These are phyloP conservation scores for Teinopalpus imperialis DNA, from an alignment of 2,888 invertebrate species.

Conservation along the genomic window DNA sequence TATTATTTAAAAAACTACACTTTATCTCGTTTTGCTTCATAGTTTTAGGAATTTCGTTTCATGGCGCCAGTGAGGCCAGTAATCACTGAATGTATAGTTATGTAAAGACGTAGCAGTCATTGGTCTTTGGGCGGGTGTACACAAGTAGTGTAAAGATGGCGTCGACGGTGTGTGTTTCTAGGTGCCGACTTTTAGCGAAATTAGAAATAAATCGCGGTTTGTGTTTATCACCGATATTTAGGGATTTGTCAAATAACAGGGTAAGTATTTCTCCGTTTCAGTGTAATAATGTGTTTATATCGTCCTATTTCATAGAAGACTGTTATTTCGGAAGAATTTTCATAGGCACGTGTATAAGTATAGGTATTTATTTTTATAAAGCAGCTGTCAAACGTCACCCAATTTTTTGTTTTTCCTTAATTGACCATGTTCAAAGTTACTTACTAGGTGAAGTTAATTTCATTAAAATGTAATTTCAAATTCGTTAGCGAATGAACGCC, in stretches of 20 bases:
- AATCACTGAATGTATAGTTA: conserved; percentile 36
- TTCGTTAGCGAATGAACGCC: too few relatives aligned
- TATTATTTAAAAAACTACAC: too few relatives aligned
- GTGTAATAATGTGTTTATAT: conserved; percentile 37
- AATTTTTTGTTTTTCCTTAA: conserved; percentile 43
- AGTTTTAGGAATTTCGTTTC: conserved; percentile 30
- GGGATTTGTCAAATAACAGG: conserved; percentile 75
- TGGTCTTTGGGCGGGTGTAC: conserved; percentile 33
- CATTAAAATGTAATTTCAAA: too few relatives aligned
- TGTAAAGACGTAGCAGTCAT: conserved; percentile 27
- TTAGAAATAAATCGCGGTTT: conserved; percentile 83
- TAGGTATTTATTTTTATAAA: conserved; percentile 43
- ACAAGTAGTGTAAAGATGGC: conserved; percentile 81
- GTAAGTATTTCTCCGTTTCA: conserved; percentile 55
- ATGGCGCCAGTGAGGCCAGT: conserved; percentile 43
- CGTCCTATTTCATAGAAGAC: conserved; percentile 55
- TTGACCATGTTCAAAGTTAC: too few relatives aligned
- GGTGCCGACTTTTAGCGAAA: conserved; percentile 82
- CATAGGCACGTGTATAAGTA: conserved; percentile 56
- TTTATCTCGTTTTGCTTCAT: conserved; percentile 3
- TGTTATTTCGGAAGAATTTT: conserved; percentile 49
- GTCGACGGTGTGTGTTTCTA: conserved; percentile 83
- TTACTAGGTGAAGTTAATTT: conserved; percentile 9
- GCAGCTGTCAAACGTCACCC: conserved; percentile 68
- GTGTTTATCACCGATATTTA: conserved; percentile 77